Evolutionary conservation across 1,140 invertebrate species (phyloP), one percentile per base, ranked within the genome.

Genomic region (Heliothis virescens): DNA sequence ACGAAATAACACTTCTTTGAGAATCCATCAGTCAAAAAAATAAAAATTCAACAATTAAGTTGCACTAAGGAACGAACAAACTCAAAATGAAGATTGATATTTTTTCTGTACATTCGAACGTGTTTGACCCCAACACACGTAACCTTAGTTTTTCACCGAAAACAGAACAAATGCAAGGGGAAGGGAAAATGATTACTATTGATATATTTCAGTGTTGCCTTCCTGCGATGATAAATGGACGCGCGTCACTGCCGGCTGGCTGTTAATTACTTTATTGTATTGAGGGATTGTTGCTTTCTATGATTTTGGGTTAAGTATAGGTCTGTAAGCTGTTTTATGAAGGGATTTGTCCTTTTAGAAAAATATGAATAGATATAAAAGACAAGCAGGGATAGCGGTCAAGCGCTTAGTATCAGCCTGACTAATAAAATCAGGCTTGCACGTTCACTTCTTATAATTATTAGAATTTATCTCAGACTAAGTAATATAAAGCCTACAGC

Each of bases 171-270:
- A 67, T 67, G 16, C 63, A 48, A 18, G 63, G 63, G 63, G 63
- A 67, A 67, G 48, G 41, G 41, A 67, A 48, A 67, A 67, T 67
- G 63, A 67, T 67, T 67, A 67, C 63, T 67, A 67, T 67, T 67
- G 63, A 67, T 67, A 67, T 67, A 67, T 67, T 48, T 67, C 63
- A 67, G 16, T 48, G 41, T 48, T 48, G 41, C 63, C 41, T 67
- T 47, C 41, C 63, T 67, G 41, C 48, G 47, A 67, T 67, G 63
- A 67, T 67, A 48, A 67, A 67, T 67, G 63, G 63, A 7, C 9
- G 63, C 41, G n/a, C 63, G 63, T 67, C 63, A 67, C 41, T 63
- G 41, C 41, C 63, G 62, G 63, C 41, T 21, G 63, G 63, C 63
- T 67, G 34, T 48, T 67, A 67, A 67, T 67, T 67, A 67, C 63